Conservation (phyloP, 53 echinoderm and acorn worm genomes). For the Henricia sp. region DNA sequence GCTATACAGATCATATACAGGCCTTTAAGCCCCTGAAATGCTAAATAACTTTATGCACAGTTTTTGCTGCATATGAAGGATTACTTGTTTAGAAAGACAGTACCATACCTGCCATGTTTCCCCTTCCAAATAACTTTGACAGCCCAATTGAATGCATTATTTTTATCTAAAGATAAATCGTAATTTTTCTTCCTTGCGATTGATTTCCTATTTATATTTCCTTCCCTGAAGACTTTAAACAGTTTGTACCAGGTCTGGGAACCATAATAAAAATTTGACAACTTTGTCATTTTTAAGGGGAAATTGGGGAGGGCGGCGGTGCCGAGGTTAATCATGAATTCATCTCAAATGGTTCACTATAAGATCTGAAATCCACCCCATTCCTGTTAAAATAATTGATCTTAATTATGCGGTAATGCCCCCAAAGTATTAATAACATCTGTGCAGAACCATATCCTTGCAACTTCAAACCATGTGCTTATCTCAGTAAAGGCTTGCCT, state of each 20-base stretch:
- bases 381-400: slow-evolving; percentile 15
- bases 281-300: slow-evolving; percentile 16
- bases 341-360: too few relatives aligned
- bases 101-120: too few relatives aligned
- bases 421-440: slow-evolving; percentile 6
- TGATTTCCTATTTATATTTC: background rate
- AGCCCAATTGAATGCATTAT: slow-evolving; percentile 1
- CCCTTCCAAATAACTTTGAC: too few relatives aligned
- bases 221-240: background rate
- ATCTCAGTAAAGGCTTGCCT: too few relatives aligned
- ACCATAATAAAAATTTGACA: slow-evolving; percentile 7
- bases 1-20: too few relatives aligned
- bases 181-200: slow-evolving; percentile 20
- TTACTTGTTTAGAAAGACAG: too few relatives aligned
- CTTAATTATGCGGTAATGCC: background rate
- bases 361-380: slow-evolving; percentile 29
- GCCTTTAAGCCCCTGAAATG: too few relatives aligned
- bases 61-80: too few relatives aligned
- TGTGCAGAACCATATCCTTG: background rate
- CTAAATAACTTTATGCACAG: too few relatives aligned
- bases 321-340: slow-evolving; percentile 8
- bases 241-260: background rate
- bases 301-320: slow-evolving; percentile 6
- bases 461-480: background rate
- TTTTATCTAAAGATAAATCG: slow-evolving; percentile 15